phyloP scores from a whole-genome alignment of 2,888 invertebrate species.

The Hymenopus coronatus region DNA sequence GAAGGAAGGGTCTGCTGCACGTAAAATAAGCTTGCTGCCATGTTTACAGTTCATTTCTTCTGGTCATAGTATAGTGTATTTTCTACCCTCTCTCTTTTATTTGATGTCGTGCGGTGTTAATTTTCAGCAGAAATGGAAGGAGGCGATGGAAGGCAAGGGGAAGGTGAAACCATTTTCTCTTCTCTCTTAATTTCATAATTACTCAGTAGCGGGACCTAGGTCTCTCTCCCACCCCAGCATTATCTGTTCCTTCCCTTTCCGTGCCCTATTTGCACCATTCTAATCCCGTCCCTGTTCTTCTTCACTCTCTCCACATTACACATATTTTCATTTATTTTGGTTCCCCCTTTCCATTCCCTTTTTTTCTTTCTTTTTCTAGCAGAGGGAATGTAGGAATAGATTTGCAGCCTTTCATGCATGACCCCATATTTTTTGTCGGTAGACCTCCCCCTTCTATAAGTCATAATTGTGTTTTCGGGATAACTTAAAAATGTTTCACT shows the following conservation, averaged over 20 bases:
- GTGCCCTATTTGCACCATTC: slow-evolving; percentile 2
- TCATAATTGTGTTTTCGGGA: slow-evolving; percentile 29
- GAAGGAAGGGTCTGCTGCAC: background rate
- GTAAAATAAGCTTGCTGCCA: background rate
- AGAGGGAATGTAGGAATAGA: slow-evolving; percentile 7
- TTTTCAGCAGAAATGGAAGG: slow-evolving; percentile 12
- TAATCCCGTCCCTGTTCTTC: background rate
- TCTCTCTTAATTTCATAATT: slow-evolving; percentile 26
- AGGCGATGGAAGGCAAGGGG: background rate
- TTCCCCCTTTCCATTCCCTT: background rate
- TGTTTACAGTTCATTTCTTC: background rate
- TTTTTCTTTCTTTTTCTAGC: background rate
- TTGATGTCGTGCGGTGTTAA: slow-evolving; percentile 23
- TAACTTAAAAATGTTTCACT: slow-evolving; percentile 23
- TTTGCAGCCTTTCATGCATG: slow-evolving; percentile 5
- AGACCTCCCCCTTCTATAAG: background rate
- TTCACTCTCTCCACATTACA: background rate
- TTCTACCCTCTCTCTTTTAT: background rate
- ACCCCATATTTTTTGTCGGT: background rate
- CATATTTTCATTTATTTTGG: slow-evolving; percentile 15
- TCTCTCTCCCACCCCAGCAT: background rate
- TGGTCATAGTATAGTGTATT: background rate
- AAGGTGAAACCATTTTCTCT: slow-evolving; percentile 27
- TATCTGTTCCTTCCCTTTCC: background rate
- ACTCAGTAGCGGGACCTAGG: background rate